phyloP scores from a whole-genome alignment of 2,888 invertebrate genomes.

The Apamea sordens region DNA sequence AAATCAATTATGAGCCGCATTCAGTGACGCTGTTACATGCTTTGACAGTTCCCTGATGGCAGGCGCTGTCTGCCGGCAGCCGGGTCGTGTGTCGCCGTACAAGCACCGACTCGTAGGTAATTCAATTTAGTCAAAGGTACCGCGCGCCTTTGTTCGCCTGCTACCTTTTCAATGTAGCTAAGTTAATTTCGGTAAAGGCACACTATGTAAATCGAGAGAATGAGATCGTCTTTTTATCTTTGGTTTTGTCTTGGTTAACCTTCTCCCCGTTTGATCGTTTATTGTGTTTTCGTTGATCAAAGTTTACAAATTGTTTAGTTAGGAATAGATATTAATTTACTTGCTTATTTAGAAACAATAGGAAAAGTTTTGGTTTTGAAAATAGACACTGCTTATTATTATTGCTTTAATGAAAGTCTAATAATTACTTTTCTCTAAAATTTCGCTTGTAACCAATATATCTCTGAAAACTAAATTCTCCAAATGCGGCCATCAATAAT shows the following conservation, averaged over 20 bases:
- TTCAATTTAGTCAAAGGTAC: conserved; percentile 61
- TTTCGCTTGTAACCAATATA: conserved; percentile 1
- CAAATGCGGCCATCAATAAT: conserved; percentile 26
- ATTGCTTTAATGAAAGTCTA: too few species aligned
- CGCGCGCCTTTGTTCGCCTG: conserved; percentile 58
- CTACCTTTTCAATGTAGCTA: conserved; percentile 66
- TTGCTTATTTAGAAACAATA: not conserved
- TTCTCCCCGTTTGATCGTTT: conserved; percentile 34
- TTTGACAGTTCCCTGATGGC: conserved; percentile 75
- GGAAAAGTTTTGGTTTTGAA: not conserved
- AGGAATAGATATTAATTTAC: not conserved
- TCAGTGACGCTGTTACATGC: conserved; percentile 76
- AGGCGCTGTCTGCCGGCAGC: conserved; percentile 36
- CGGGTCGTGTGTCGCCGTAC: conserved; percentile 36
- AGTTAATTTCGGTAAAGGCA: conserved; percentile 66
- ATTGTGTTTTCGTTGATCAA: conserved; percentile 21
- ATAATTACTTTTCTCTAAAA: not conserved
- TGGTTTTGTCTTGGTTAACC: conserved; percentile 38
- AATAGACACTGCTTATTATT: not conserved
- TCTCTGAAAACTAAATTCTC: conserved; percentile 11
- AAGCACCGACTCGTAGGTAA: conserved; percentile 58
- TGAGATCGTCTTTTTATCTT: conserved; percentile 51
- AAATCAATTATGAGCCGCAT: conserved; percentile 78
- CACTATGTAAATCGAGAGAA: conserved; percentile 58
- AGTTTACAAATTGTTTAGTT: conserved; percentile 7